A percentile compares a stretch with the other conserved stretches of the same genome.
Conservation (phyloP, 2,113 vertebrate species). For the Myrmophylax atrothorax region DNA sequence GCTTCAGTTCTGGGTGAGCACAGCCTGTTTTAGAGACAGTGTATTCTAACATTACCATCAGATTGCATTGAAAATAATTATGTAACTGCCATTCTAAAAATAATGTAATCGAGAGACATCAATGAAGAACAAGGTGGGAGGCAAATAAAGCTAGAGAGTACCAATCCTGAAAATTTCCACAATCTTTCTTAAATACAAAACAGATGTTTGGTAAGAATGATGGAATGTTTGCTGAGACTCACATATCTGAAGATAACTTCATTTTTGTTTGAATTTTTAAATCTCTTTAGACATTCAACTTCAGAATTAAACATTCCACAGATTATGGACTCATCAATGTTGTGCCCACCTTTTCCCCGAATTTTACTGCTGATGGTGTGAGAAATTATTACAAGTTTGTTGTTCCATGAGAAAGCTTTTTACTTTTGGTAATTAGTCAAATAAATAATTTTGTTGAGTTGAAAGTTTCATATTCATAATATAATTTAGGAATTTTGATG, state of each 20-base stretch:
- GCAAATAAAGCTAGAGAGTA: constrained; percentile 44
- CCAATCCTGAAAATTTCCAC: constrained; percentile 59
- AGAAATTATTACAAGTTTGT: not conserved
- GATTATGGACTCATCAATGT: not conserved
- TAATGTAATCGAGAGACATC: constrained; percentile 45
- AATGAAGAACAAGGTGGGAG: constrained; percentile 43
- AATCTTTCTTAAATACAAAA: constrained; percentile 38
- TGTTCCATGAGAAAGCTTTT: not conserved
- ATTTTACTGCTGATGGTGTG: not conserved
- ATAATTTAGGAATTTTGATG: not conserved
- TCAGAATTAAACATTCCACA: not conserved
- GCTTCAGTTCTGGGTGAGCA: not conserved
- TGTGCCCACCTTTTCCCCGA: not conserved
- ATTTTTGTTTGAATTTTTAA: not conserved
- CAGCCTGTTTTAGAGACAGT: constrained; percentile 6
- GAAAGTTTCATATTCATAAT: not conserved
- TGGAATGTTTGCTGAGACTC: constrained; percentile 25
- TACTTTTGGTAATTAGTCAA: not conserved
- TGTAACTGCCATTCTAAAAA: constrained; percentile 61
- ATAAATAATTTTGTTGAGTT: not conserved
- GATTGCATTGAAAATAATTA: constrained; percentile 47
- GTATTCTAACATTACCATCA: not conserved
- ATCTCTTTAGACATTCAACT: not conserved
- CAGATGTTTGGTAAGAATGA: constrained; percentile 52
- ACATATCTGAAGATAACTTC: constrained; percentile 12